Conservation (phyloP, 2,888 invertebrate species). For the Cerastis rubricosa region DNA sequence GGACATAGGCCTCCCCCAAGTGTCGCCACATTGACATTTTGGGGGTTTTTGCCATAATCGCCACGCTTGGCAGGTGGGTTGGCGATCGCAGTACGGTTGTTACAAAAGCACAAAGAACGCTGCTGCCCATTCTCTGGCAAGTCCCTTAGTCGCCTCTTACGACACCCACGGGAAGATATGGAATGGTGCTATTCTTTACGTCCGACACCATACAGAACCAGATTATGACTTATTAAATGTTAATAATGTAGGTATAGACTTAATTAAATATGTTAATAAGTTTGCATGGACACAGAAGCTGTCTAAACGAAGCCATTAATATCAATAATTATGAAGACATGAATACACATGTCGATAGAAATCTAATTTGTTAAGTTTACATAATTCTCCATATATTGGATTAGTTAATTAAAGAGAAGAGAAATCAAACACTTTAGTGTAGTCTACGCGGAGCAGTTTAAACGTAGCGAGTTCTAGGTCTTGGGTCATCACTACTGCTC, state of each 20-base stretch:
- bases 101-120: no score
- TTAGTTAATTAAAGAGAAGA: slow-evolving; percentile 23
- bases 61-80: no score
- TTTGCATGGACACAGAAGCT: slow-evolving; percentile 19
- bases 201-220: no score
- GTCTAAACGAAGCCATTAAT: slow-evolving; percentile 28
- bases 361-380: slow-evolving; percentile 24
- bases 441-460: neutral
- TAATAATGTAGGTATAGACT: slow-evolving; percentile 12
- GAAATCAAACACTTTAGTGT: slow-evolving; percentile 28
- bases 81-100: no score
- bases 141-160: no score
- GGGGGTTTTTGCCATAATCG: no score
- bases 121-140: no score
- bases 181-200: no score
- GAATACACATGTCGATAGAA: slow-evolving; percentile 35
- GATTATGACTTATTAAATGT: neutral
- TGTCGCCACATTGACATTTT: no score
- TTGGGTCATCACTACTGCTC: neutral
- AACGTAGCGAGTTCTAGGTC: neutral
- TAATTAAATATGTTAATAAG: slow-evolving; percentile 45
- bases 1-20: no score
- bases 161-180: no score
- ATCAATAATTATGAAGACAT: slow-evolving; percentile 36
- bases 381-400: slow-evolving; percentile 40